phyloP scores from a whole-genome alignment of 2,113 vertebrate species.

The Hydrolagus affinis region DNA sequence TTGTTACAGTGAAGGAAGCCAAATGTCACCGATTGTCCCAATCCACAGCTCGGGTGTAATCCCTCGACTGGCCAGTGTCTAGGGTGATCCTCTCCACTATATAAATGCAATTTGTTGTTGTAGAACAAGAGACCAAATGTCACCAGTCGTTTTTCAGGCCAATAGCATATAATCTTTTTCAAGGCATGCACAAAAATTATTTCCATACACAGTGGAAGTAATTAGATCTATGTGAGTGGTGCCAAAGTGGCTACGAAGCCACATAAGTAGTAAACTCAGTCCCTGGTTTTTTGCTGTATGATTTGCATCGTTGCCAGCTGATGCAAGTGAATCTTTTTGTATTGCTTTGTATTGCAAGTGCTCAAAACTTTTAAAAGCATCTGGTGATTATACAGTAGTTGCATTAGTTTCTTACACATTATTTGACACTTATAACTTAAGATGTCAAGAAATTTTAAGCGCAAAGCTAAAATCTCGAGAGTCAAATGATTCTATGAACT shows the following conservation, averaged over 20 bases:
- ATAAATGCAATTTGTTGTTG: too few species aligned
- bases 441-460: not conserved
- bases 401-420: not conserved
- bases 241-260: not conserved
- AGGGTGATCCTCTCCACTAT: too few species aligned
- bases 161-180: too few species aligned
- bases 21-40: too few species aligned
- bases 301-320: not conserved
- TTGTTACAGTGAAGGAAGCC: too few species aligned
- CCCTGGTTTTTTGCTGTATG: not conserved
- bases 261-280: not conserved
- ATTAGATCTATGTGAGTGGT: not conserved
- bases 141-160: too few species aligned
- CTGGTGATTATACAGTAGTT: too few species aligned
- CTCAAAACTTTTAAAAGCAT: not conserved
- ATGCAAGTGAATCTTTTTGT: not conserved
- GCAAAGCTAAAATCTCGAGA: not conserved
- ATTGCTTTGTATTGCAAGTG: not conserved
- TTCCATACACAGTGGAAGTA: not conserved
- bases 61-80: too few species aligned
- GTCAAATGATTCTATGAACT: not conserved
- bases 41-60: too few species aligned
- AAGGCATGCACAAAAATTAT: too few species aligned
- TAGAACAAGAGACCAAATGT: too few species aligned
- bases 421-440: not conserved